Evolutionary conservation across 1,140 invertebrate species (phyloP).

Genomic region (Argopecten irradians): DNA sequence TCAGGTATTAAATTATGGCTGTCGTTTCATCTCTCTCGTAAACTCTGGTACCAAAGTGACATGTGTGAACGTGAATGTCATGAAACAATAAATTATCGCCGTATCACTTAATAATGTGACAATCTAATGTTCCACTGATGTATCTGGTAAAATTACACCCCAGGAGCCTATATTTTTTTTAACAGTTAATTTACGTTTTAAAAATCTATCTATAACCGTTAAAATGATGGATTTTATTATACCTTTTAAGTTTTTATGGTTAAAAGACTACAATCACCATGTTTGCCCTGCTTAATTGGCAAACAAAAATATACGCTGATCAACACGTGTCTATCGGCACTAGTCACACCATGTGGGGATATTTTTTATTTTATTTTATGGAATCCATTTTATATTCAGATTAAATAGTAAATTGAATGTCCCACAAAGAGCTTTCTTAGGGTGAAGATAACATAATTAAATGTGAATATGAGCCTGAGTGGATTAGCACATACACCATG

Average conservation of each 20-base stretch:
- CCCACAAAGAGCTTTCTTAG: not conserved
- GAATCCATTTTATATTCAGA: not conserved
- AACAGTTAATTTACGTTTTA: not conserved
- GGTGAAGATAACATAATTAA: not conserved
- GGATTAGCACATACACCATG: not conserved
- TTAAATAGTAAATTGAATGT: slow-evolving; percentile 11
- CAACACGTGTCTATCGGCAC: not conserved
- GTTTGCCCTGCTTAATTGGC: not conserved
- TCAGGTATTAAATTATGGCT: not conserved
- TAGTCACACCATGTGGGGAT: not conserved
- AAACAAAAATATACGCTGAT: not conserved
- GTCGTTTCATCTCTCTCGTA: not conserved
- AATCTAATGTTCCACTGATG: not conserved
- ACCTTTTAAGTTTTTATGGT: not conserved
- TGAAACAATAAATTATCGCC: not conserved
- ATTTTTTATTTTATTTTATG: not conserved
- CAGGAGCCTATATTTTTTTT: not conserved
- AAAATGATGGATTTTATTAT: not conserved
- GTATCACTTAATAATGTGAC: too few relatives aligned
- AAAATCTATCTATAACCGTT: not conserved
- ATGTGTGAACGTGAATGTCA: not conserved
- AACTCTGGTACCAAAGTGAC: not conserved
- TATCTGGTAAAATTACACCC: too few relatives aligned
- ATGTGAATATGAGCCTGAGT: not conserved
- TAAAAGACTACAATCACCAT: not conserved